phyloP scores from a whole-genome alignment of 1,140 invertebrate species.

The Papilio helenus region DNA sequence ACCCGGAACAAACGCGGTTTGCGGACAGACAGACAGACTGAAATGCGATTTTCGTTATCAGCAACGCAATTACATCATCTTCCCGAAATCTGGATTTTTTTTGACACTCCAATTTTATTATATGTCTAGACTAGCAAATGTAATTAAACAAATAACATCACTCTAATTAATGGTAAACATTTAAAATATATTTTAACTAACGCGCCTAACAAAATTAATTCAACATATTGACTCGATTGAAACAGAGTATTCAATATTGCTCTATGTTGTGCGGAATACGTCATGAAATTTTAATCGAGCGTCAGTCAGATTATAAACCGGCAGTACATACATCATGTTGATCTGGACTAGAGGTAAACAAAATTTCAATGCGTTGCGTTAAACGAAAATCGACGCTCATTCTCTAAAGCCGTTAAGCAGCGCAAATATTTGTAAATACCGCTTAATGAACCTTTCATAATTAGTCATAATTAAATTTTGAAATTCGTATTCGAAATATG shows the following conservation, averaged over 20 bases:
- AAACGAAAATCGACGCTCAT: conserved; percentile 42
- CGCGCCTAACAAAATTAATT: neutral
- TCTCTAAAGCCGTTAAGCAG: conserved; percentile 40
- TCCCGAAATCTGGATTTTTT: too few species aligned
- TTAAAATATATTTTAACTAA: neutral
- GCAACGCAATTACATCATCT: too few species aligned
- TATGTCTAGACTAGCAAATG: too few species aligned
- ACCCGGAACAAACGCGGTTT: too few species aligned
- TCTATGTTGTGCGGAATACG: neutral
- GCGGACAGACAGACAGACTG: too few species aligned
- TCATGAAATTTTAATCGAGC: neutral
- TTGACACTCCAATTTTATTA: too few species aligned
- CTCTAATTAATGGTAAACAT: neutral
- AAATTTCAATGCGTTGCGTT: conserved; percentile 37
- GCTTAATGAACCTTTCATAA: conserved; percentile 58
- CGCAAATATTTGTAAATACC: conserved; percentile 55
- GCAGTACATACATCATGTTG: conserved; percentile 35
- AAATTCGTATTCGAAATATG: conserved; percentile 39
- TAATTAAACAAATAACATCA: conserved; percentile 5
- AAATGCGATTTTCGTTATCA: too few species aligned
- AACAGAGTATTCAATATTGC: too few species aligned
- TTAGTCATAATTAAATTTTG: conserved; percentile 52
- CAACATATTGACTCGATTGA: neutral
- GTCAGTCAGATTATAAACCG: neutral
- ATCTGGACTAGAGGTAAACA: conserved; percentile 33